Evolutionary conservation across 2,888 invertebrate species (phyloP).

Genomic region (Blastobasis adustella): DNA sequence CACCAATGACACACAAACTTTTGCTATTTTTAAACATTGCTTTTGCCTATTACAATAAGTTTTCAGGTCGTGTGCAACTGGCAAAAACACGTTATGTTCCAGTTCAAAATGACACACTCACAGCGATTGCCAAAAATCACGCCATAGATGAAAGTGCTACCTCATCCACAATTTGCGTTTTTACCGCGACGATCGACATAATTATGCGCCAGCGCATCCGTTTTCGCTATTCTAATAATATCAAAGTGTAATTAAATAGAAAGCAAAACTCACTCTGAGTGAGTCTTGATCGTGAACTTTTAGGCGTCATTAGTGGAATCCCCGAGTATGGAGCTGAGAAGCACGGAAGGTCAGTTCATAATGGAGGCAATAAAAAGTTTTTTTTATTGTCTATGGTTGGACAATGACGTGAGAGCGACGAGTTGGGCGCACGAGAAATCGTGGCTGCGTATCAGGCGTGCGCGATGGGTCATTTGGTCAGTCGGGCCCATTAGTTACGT

Average conservation of each 20-base stretch:
- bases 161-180: background rate
- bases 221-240: background rate
- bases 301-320: background rate
- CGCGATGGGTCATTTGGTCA: conserved; percentile 9
- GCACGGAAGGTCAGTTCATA: conserved; percentile 20
- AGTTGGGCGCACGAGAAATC: conserved; percentile 35
- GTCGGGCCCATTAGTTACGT: conserved; percentile 2
- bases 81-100: no score
- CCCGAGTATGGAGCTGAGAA: conserved; percentile 6
- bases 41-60: no score
- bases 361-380: conserved; percentile 19
- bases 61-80: no score
- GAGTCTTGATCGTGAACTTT: background rate
- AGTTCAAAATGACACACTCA: no score
- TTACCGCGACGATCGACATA: background rate
- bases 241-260: background rate
- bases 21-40: no score
- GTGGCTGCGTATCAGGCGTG: conserved; percentile 29
- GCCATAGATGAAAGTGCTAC: no score
- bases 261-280: background rate
- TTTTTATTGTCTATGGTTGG: conserved; percentile 11
- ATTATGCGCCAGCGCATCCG: background rate
- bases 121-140: no score
- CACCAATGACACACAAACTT: no score
- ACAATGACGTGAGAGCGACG: conserved; percentile 18